Percentiles rank a stretch among this genome's conserved stretches.
These are phyloP conservation scores for Chiridota heheva DNA, from an alignment of 35 echinoderm and acorn worm genomes.

Conservation along the genomic window DNA sequence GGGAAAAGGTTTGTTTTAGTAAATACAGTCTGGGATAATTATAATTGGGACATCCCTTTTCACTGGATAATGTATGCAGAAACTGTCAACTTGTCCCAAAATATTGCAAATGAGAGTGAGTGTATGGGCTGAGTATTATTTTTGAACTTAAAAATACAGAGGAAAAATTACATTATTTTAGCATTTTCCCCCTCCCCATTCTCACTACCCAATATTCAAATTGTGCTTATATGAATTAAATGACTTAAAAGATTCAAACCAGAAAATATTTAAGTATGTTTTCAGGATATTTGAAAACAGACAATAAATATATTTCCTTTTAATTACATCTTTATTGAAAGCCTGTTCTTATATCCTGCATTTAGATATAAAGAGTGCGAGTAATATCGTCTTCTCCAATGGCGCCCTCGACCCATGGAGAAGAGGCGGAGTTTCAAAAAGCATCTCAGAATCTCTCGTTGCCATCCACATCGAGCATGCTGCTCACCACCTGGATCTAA, in stretches of 20 bases:
- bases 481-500: conserved; percentile 82
- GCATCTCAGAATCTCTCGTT: conserved; percentile 41
- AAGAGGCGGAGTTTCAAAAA: conserved; percentile 57
- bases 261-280: neutral
- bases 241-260: no score
- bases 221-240: no score
- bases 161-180: no score
- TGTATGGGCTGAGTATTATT: no score
- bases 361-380: conserved; percentile 60
- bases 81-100: no score
- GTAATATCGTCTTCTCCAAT: conserved; percentile 88
- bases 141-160: no score
- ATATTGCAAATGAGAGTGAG: no score
- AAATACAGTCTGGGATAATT: neutral
- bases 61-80: no score
- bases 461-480: conserved; percentile 46
- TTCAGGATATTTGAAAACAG: neutral
- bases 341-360: conserved; percentile 2
- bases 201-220: no score
- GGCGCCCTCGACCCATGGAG: conserved; percentile 84
- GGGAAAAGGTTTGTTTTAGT: conserved; percentile 64
- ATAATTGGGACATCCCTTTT: neutral
- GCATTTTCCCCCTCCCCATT: no score
- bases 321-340: neutral
- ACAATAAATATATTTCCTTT: neutral